phyloP scores from a whole-genome alignment of 30 jellyfish, hydroid and myxozoan species.

The Morbakka virulenta region DNA sequence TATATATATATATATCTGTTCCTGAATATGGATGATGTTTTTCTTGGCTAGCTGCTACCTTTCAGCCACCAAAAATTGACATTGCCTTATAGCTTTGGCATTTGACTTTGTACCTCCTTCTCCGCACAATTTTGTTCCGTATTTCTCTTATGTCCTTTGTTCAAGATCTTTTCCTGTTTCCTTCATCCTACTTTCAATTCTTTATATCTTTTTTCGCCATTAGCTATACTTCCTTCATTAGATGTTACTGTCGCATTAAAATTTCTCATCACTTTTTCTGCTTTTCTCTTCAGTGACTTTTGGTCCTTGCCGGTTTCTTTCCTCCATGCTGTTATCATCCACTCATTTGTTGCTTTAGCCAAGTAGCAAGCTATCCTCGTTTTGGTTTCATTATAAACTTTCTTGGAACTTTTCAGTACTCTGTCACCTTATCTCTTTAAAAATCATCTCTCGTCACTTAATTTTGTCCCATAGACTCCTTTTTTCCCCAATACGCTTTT shows the following conservation, averaged over 20 bases:
- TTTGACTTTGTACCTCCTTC: background rate
- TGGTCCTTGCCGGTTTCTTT: background rate
- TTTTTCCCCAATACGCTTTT: background rate
- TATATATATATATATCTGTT: too few species aligned
- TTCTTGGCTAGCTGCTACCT: background rate
- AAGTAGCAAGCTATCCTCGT: background rate
- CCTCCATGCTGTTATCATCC: background rate
- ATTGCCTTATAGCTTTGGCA: background rate
- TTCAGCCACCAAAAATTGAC: background rate
- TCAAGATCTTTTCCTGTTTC: background rate
- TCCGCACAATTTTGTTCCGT: background rate
- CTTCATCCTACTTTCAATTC: background rate
- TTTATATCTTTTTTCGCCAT: background rate
- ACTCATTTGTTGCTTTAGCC: background rate
- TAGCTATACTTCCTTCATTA: background rate
- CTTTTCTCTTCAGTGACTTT: background rate
- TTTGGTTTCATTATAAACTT: background rate
- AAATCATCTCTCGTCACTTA: background rate
- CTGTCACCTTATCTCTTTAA: background rate
- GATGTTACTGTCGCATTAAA: background rate
- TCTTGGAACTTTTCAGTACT: background rate
- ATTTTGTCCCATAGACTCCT: background rate
- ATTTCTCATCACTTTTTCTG: background rate
- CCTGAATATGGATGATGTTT: background rate
- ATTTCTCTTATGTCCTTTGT: background rate